Conservation (phyloP, 2,888 invertebrate genomes). For the Nomada ferruginata region DNA sequence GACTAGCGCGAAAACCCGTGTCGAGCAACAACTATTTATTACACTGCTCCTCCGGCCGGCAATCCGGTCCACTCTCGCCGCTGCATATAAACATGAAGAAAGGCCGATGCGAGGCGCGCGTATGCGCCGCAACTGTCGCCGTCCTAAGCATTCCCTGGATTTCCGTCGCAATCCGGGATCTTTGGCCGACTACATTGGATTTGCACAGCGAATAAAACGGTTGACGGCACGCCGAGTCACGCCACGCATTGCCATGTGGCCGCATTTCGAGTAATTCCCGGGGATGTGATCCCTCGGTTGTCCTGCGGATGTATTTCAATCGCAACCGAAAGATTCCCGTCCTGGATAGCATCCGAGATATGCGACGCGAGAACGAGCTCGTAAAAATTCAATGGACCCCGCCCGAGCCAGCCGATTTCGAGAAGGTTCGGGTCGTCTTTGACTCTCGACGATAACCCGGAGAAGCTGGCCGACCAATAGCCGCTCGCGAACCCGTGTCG, state of each 20-base stretch:
- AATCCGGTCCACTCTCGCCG: conserved; percentile 48
- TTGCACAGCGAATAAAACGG: conserved; percentile 54
- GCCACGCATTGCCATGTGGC: neutral
- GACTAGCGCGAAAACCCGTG: conserved; percentile 52
- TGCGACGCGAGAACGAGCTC: conserved; percentile 56
- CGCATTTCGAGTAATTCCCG: conserved; percentile 32
- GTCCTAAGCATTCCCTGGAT: conserved; percentile 54
- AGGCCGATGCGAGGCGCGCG: conserved; percentile 26
- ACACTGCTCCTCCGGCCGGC: conserved; percentile 39
- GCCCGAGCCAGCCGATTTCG: conserved; percentile 18
- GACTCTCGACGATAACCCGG: conserved; percentile 46
- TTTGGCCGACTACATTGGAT: conserved; percentile 40
- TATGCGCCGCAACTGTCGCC: conserved; percentile 33
- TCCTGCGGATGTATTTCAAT: conserved; percentile 24
- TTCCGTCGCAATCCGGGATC: conserved; percentile 41
- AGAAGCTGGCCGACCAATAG: conserved; percentile 22
- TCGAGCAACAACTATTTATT: conserved; percentile 71
- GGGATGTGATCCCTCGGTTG: neutral
- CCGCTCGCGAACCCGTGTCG: conserved; percentile 37
- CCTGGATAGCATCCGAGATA: conserved; percentile 15
- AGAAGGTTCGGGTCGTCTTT: conserved; percentile 26
- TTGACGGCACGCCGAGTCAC: neutral
- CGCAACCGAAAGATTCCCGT: neutral
- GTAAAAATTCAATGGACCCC: conserved; percentile 60
- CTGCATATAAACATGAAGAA: conserved; percentile 75